A percentile compares a stretch with the other conserved stretches of the same genome.
Conservation (phyloP, 2,888 invertebrate species). For the Tineola bisselliella region DNA sequence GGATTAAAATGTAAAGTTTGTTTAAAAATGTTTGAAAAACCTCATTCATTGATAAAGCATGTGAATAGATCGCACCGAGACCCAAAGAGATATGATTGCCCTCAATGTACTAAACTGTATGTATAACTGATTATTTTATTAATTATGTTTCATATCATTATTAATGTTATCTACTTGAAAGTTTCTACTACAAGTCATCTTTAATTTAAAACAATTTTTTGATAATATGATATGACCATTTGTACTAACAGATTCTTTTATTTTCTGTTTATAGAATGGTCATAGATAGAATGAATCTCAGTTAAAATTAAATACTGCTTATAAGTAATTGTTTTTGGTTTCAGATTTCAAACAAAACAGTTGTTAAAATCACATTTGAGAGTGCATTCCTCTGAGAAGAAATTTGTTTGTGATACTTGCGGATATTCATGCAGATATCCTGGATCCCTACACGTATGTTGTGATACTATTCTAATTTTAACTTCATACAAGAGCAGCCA, state of each 20-base stretch:
- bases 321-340: constrained; percentile 9
- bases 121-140: no score
- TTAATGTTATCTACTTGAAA: no score
- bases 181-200: no score
- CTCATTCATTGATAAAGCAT: constrained; percentile 28
- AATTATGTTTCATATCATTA: no score
- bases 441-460: constrained; percentile 9
- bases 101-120: background rate
- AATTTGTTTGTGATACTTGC: constrained; percentile 31
- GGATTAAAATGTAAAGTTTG: constrained; percentile 30
- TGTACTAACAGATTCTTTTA: no score
- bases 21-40: constrained; percentile 16
- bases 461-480: no score
- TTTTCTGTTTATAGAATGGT: no score
- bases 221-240: no score
- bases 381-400: constrained; percentile 24
- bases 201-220: no score
- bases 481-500: no score
- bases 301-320: no score
- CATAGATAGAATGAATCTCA: no score
- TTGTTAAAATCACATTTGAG: constrained; percentile 26
- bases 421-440: constrained; percentile 27
- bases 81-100: background rate
- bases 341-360: constrained; percentile 26
- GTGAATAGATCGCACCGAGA: constrained; percentile 21